Conservation (phyloP, 2,113 vertebrate genomes). For the Aspiorhynchus laticeps region DNA sequence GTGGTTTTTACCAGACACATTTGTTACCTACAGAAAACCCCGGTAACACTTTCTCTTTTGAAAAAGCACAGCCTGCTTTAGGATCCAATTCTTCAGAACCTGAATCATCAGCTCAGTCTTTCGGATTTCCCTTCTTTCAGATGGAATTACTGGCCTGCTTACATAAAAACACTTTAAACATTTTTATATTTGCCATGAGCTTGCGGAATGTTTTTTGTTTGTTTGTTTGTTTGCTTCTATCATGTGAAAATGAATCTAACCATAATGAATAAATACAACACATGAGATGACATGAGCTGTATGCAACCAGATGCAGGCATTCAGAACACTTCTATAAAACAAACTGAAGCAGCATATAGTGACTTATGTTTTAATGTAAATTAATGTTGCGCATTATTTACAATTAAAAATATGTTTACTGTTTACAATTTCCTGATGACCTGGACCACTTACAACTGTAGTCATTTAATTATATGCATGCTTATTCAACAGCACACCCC, state of each 20-base stretch:
- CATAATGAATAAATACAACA: not conserved
- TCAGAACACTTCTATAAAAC: not conserved
- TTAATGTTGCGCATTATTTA: not conserved
- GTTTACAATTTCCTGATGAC: not conserved
- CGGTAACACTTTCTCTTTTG: too few species aligned
- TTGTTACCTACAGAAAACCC: not conserved
- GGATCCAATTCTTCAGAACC: too few species aligned
- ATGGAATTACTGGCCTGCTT: too few species aligned
- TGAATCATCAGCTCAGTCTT: too few species aligned
- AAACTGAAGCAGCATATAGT: not conserved
- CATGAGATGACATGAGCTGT: not conserved
- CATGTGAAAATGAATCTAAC: not conserved
- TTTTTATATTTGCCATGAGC: too few species aligned
- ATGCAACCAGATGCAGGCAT: not conserved
- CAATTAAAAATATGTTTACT: not conserved
- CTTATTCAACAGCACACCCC: constrained; percentile 22
- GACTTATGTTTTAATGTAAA: not conserved
- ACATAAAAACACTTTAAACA: too few species aligned
- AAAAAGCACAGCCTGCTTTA: too few species aligned
- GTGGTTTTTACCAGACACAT: not conserved
- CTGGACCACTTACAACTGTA: not conserved
- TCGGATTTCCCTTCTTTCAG: too few species aligned
- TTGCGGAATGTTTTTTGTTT: not conserved
- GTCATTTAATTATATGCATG: constrained; percentile 44
- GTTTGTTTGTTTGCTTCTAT: not conserved